Evolutionary conservation across 1,140 invertebrate genomes (phyloP).

Genomic region (Drosophila burlai): DNA sequence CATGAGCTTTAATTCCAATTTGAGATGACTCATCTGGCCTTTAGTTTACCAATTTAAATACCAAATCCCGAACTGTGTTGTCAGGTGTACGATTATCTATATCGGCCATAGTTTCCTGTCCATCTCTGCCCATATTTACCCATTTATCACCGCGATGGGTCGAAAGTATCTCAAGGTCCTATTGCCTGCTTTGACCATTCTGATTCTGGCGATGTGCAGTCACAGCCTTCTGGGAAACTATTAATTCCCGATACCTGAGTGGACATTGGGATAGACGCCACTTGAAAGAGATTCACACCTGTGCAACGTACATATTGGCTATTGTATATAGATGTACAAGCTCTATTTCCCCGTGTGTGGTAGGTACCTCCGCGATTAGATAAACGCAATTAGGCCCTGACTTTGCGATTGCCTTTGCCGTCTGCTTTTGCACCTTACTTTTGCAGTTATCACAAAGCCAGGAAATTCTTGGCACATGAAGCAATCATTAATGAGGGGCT

Average conservation of each 20-base stretch:
- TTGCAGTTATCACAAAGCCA: slow-evolving; percentile 57
- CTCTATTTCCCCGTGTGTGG: slow-evolving; percentile 28
- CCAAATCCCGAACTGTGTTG: background rate
- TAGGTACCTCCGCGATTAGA: slow-evolving; percentile 61
- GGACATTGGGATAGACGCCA: slow-evolving; percentile 23
- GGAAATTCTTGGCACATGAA: slow-evolving; percentile 75
- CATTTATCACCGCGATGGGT: slow-evolving; percentile 54
- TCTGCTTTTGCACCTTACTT: slow-evolving; percentile 53
- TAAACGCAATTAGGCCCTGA: slow-evolving; percentile 61
- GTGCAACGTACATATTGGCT: slow-evolving; percentile 10
- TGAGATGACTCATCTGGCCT: background rate
- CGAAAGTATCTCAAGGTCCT: slow-evolving; percentile 70
- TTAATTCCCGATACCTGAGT: slow-evolving; percentile 17
- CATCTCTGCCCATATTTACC: slow-evolving; percentile 50
- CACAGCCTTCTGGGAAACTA: slow-evolving; percentile 27
- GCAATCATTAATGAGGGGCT: slow-evolving; percentile 58
- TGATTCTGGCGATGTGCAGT: slow-evolving; percentile 1
- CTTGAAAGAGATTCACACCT: slow-evolving; percentile 9
- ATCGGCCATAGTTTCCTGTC: slow-evolving; percentile 9
- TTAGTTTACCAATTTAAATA: background rate
- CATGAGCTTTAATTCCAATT: background rate
- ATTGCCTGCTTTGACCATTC: slow-evolving; percentile 66
- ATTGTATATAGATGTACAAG: background rate
- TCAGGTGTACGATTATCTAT: slow-evolving; percentile 8
- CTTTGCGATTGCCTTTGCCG: slow-evolving; percentile 37